A percentile compares a stretch with the other conserved stretches of the same genome.
Conservation (phyloP, 1,140 invertebrate species). For the Halesus radiatus region DNA sequence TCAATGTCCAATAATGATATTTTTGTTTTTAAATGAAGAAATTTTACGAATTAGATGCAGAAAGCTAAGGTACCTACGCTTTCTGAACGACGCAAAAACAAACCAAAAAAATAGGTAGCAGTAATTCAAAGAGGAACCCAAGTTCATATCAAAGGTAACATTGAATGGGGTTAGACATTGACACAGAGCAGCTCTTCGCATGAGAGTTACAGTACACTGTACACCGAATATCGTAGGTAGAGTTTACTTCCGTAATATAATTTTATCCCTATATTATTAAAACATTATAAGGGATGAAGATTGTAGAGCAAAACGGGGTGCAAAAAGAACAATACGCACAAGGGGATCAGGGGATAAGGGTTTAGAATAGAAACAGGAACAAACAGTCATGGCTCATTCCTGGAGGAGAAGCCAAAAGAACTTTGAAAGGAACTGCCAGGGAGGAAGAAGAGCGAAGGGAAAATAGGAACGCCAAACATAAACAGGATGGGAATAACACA, state of each 20-base stretch:
- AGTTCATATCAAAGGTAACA: no score
- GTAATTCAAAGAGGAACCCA: no score
- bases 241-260: background rate
- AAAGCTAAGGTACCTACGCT: no score
- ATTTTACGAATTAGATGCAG: no score
- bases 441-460: background rate
- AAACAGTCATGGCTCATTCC: conserved; percentile 17
- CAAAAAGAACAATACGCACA: conserved; percentile 20
- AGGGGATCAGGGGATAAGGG: conserved; percentile 15
- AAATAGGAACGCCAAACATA: background rate
- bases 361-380: conserved; percentile 26
- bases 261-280: conserved; percentile 11
- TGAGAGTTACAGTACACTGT: background rate
- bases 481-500: background rate
- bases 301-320: conserved; percentile 20
- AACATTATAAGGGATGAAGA: conserved; percentile 26
- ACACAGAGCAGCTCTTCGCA: no score
- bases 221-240: background rate
- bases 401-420: conserved; percentile 20
- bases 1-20: no score
- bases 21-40: no score
- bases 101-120: no score
- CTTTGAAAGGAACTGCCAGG: background rate
- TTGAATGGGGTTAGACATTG: no score
- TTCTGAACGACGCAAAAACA: no score